Base-by-base conservation (phyloP, 2,113 vertebrate species). In the Tinamus guttatus region DNA sequence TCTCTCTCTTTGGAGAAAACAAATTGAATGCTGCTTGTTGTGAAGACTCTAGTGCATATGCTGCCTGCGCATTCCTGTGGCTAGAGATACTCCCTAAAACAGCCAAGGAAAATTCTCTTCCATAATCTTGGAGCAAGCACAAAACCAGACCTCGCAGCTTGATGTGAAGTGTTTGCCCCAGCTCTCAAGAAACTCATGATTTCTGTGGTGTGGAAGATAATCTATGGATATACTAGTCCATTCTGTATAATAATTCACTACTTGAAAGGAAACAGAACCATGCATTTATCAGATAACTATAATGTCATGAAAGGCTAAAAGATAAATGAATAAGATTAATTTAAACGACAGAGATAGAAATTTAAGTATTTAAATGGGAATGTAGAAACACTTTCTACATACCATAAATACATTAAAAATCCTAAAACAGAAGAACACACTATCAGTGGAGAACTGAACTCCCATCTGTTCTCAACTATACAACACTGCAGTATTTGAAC, bases 191-290 rank as follows among this genome's bases (percentile, higher is more conserved):
- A 77, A 20, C 64, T 86, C 68, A n/a, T 43, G 27, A 51, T 45
- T 79, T 81, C 45, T 63, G 51, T 24, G 80, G 62, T 51, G 45
- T 51, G 65, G 82, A 71, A 65, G 60, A 81, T 75, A 83, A 86
- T 60, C 77, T 64, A 47, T 47, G 76, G 38, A 51, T 90, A 74
- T 94, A 86, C 90, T 78, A 90, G 80, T 90, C 76, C 41, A 51
- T 59, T 38, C 36, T 84, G 90, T 51, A 30, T 90, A 94, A 96
- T 85, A 90, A 94, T 93, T 90, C 90, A 88, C 83, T 75, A 45
- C 90, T 92, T 96, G 92, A 95, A 96, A 95, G 83, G 65, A 70
- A 85, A 88, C 30, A 63, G 49, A 83, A 70, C 38, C 74, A 16
- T 70, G 60, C 47, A 45, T 88, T 88, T 86, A 96, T 92, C 85